Evolutionary conservation across 1,140 invertebrate genomes (phyloP).

Genomic region (Charaxes varanes): DNA sequence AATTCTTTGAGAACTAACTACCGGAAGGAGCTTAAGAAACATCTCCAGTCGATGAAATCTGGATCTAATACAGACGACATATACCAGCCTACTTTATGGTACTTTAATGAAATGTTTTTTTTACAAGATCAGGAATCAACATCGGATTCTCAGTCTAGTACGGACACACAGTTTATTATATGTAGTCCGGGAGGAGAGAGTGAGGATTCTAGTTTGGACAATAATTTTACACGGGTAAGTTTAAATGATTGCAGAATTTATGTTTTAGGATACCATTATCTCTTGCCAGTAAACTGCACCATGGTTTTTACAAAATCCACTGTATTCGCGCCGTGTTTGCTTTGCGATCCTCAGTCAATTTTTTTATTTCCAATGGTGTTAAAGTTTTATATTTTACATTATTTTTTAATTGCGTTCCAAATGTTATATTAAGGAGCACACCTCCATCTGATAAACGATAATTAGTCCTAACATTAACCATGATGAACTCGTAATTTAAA

Average conservation of each 20-base stretch:
- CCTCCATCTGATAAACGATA: slow-evolving; percentile 45
- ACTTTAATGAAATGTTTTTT: slow-evolving; percentile 15
- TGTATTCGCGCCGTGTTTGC: too few relatives aligned
- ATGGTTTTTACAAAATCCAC: too few relatives aligned
- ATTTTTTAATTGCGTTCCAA: slow-evolving; percentile 13
- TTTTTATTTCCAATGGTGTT: too few relatives aligned
- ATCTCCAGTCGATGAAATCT: slow-evolving; percentile 4
- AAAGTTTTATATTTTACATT: too few relatives aligned
- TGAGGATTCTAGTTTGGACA: not conserved
- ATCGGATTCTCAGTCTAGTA: slow-evolving; percentile 1
- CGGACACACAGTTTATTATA: not conserved
- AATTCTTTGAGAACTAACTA: slow-evolving; percentile 17
- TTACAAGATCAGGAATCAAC: slow-evolving; percentile 8
- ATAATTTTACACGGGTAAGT: not conserved
- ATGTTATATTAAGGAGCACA: slow-evolving; percentile 32
- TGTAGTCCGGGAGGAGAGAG: not conserved
- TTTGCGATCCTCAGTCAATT: too few relatives aligned
- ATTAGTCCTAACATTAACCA: slow-evolving; percentile 45
- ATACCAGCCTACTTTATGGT: slow-evolving; percentile 14
- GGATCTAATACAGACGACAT: not conserved
- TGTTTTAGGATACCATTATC: too few relatives aligned
- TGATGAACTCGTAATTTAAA: slow-evolving; percentile 48
- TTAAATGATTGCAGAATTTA: too few relatives aligned
- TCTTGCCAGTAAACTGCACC: too few relatives aligned
- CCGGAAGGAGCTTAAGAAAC: slow-evolving; percentile 18